A percentile compares a stretch with the other conserved stretches of the same genome.
Conservation (phyloP, 2,113 vertebrate genomes). For the Thamnaconus septentrionalis region DNA sequence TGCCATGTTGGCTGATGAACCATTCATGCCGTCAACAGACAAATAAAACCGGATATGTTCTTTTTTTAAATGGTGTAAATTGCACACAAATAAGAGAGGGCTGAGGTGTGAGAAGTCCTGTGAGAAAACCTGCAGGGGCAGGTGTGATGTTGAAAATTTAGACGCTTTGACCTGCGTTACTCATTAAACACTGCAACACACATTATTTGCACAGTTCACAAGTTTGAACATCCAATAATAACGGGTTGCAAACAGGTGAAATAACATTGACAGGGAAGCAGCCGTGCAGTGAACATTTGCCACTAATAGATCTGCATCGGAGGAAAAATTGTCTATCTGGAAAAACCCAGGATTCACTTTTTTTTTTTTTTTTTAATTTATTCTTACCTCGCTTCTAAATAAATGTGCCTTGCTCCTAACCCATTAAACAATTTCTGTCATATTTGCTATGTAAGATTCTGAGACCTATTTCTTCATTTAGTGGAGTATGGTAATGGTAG, state of each 20-base stretch:
- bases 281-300: neutral
- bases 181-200: neutral
- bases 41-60: neutral
- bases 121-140: no score
- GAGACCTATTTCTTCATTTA: no score
- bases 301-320: neutral
- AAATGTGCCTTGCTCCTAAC: neutral
- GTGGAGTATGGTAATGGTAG: no score
- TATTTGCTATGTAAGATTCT: no score
- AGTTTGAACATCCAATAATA: conserved; percentile 9
- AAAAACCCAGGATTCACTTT: no score
- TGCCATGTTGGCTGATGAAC: neutral
- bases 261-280: neutral
- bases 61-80: neutral
- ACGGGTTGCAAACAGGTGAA: conserved; percentile 2
- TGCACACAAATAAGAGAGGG: no score
- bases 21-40: neutral
- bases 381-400: no score
- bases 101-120: neutral
- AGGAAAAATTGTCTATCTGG: conserved; percentile 12
- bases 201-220: neutral
- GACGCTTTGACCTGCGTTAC: neutral
- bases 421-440: no score
- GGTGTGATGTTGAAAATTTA: neutral
- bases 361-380: no score